These are phyloP conservation scores for Spinus olivaceus DNA, from an alignment of 2,797 vertebrate genomes.

Conservation along the genomic window DNA sequence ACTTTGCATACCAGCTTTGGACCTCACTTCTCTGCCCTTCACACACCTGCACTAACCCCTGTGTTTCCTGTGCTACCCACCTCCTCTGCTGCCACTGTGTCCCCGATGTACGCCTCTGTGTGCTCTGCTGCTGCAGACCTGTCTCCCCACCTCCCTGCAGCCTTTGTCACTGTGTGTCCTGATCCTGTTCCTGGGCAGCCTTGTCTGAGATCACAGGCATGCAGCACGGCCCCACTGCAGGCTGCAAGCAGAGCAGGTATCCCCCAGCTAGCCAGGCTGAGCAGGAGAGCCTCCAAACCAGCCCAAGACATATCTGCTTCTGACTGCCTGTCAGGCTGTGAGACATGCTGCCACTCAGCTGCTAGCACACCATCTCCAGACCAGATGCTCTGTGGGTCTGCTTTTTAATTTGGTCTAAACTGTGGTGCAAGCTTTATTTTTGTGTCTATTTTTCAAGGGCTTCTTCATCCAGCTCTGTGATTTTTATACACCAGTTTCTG, in stretches of 20 bases:
- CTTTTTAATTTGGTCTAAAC: neutral
- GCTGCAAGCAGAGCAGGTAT: too few relatives aligned
- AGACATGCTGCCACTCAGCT: conserved; percentile 4
- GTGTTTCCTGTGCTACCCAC: neutral
- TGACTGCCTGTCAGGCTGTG: neutral
- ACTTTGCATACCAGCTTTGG: neutral
- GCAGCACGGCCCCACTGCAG: rapidly evolving
- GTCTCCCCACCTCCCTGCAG: too few relatives aligned
- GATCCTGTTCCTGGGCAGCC: neutral
- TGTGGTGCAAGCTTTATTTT: neutral
- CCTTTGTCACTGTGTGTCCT: neutral
- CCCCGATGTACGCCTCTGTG: rapidly evolving
- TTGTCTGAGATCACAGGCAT: rapidly evolving
- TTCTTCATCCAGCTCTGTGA: neutral
- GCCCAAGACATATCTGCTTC: neutral
- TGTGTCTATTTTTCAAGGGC: neutral
- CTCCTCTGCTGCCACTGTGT: neutral
- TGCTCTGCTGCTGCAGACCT: neutral
- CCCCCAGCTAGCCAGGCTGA: neutral
- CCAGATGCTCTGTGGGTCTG: neutral
- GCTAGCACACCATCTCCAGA: conserved; percentile 1
- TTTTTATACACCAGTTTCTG: neutral
- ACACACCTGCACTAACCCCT: neutral
- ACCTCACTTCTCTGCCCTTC: neutral
- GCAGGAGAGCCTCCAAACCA: neutral